Percentiles rank a stretch among this genome's conserved stretches.
phyloP scores from a whole-genome alignment of 92 coral and sea anemone genomes.

The Hydrozoanthus gracilis region DNA sequence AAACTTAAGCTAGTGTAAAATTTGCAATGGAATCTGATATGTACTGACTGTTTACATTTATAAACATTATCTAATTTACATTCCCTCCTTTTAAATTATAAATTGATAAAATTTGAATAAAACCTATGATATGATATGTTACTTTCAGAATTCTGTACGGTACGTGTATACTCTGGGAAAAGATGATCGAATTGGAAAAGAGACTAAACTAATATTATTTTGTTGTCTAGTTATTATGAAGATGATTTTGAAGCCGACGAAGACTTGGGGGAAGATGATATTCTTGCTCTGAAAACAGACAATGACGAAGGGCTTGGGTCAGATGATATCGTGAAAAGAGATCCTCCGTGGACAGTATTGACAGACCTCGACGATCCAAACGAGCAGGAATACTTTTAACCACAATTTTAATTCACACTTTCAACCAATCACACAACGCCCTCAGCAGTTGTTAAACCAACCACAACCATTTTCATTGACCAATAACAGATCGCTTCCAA shows the following conservation, averaged over 20 bases:
- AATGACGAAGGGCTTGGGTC: constrained; percentile 44
- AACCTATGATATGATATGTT: no score
- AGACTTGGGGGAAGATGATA: constrained; percentile 80
- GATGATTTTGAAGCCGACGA: constrained; percentile 92
- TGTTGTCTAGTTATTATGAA: constrained; percentile 58
- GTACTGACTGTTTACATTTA: no score
- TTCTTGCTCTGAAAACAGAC: constrained; percentile 71
- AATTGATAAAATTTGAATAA: no score
- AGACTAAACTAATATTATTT: neutral
- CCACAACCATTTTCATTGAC: no score
- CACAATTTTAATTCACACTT: neutral
- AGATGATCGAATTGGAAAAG: neutral
- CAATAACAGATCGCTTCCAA: no score
- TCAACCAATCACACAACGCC: neutral
- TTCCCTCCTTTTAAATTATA: no score
- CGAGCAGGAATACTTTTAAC: constrained; percentile 43
- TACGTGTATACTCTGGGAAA: neutral
- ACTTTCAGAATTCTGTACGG: neutral
- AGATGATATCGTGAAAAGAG: constrained; percentile 40
- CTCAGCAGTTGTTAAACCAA: neutral
- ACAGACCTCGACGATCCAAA: constrained; percentile 70
- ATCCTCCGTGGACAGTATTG: constrained; percentile 83
- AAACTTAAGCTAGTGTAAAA: no score
- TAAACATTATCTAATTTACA: no score
- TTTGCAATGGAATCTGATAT: no score